These are phyloP conservation scores for Solenopsis invicta DNA, from an alignment of 1,140 invertebrate species.

Conservation along the genomic window DNA sequence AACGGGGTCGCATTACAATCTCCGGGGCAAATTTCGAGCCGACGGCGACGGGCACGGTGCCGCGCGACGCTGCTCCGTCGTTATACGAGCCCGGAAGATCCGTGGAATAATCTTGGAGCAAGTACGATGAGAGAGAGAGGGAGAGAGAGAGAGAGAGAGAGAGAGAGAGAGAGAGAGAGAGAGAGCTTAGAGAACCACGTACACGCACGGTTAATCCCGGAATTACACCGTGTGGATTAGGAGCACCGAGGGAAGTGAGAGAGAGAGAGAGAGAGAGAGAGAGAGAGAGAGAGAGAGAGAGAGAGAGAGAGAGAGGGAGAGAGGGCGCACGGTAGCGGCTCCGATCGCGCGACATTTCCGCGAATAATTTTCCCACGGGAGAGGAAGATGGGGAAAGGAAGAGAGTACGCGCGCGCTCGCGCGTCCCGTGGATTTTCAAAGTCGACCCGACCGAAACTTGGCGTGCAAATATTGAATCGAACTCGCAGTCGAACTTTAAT, in stretches of 20 bases:
- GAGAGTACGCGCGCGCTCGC: neutral
- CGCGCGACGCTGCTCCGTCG: conserved; percentile 30
- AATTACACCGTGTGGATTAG: conserved; percentile 72
- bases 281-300: neutral
- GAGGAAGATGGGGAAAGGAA: too few species aligned
- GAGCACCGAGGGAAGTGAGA: neutral
- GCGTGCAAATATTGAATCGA: conserved; percentile 62
- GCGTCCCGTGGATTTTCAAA: conserved; percentile 60
- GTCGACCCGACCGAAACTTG: conserved; percentile 40
- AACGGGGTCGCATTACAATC: conserved; percentile 26
- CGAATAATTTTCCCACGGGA: conserved; percentile 50
- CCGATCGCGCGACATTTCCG: conserved; percentile 59
- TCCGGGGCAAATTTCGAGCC: conserved; percentile 45
- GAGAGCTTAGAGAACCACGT: conserved; percentile 59
- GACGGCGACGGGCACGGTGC: neutral
- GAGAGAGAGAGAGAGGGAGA: neutral
- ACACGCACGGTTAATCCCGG: conserved; percentile 66
- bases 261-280: neutral
- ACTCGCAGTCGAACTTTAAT: conserved; percentile 53
- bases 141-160: conserved; percentile 1
- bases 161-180: conserved; percentile 9
- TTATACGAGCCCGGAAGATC: conserved; percentile 53
- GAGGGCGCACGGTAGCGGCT: neutral
- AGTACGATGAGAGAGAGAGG: conserved; percentile 8
- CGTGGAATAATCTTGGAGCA: conserved; percentile 65